Evolutionary conservation across 2,113 vertebrate species (phyloP), one percentile per base, ranked within the genome.

Genomic region (Amphiprion percula): DNA sequence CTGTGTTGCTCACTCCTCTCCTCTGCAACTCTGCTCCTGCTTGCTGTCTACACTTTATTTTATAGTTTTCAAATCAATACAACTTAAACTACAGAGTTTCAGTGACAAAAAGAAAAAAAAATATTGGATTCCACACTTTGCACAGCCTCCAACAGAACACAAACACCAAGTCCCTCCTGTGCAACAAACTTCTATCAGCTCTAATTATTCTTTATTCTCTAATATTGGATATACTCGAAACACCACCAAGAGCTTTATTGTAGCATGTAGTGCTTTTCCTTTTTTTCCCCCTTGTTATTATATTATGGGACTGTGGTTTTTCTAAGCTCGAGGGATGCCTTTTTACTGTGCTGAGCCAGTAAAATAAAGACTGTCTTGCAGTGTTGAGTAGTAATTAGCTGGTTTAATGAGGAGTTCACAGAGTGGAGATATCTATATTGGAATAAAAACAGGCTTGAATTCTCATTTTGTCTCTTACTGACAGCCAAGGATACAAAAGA

Each of bases 351-450:
- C 73, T 44, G 21, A 81, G 74, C 67, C 71, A 55, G 62, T 47
- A 73, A 82, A 88, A 86, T 66, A 86, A 84, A 87, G 72, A 65
- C 60, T 41, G 24, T n/a, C 14, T 47, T 17, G 44, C 24, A 52
- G 76, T 73, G 55, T 28, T 49, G 24, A 52, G 46, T 54, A 17
- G 73, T 86, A 84, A 91, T 91, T 88, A 80, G 74, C 63, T 23
- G 30, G 11, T 88, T 67, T 87, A 80, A 84, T 77, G 67, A 77
- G 80, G 55, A 77, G 72, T 81, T 79, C 72, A 54, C 4, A 69
- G 60, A 58, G 79, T 46, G 55, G 52, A 60, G 39, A 83, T 77
- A 58, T 87, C 54, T 72, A 64, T 53, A 75, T 30, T 54, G 50
- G 70, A 73, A 78, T 72, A 72, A 64, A 65, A 72, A 33, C 75